Percentiles rank a stretch among this genome's conserved stretches.
Conservation (phyloP, 1,140 invertebrate species). For the Psilanteris sp. region DNA sequence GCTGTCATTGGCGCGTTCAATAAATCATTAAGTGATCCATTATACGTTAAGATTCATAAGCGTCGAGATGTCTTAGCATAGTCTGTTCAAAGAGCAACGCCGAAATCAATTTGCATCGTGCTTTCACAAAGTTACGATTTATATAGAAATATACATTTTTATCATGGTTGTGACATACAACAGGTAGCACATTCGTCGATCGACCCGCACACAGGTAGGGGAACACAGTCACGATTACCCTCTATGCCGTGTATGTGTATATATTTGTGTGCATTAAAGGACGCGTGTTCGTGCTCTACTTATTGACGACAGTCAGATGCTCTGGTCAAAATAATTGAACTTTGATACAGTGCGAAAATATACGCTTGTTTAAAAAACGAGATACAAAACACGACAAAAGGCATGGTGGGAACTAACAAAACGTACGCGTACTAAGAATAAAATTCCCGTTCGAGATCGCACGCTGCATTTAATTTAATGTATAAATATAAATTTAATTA, state of each 20-base stretch:
- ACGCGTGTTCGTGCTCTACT: slow-evolving; percentile 62
- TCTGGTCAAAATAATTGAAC: slow-evolving; percentile 58
- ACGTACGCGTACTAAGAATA: too few relatives aligned
- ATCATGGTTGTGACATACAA: slow-evolving; percentile 44
- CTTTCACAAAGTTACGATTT: slow-evolving; percentile 20
- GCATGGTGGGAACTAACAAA: too few relatives aligned
- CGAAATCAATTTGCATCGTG: slow-evolving; percentile 3
- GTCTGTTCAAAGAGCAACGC: neutral
- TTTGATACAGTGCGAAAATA: slow-evolving; percentile 44
- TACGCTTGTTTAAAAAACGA: slow-evolving; percentile 14
- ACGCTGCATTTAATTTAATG: too few relatives aligned
- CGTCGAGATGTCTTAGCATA: too few relatives aligned
- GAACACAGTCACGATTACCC: slow-evolving; percentile 59
- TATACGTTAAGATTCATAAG: too few relatives aligned
- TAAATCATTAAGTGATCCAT: too few relatives aligned
- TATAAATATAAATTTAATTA: slow-evolving; percentile 4
- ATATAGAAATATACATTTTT: slow-evolving; percentile 54
- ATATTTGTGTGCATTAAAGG: slow-evolving; percentile 65
- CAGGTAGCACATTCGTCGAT: slow-evolving; percentile 62
- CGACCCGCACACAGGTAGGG: slow-evolving; percentile 48
- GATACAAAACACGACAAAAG: slow-evolving; percentile 4
- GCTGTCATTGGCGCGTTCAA: too few relatives aligned
- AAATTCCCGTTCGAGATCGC: too few relatives aligned
- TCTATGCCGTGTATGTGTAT: slow-evolving; percentile 53
- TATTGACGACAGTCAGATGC: slow-evolving; percentile 62